phyloP scores from a whole-genome alignment of 2,113 vertebrate species.

The Malurus cyaneus region DNA sequence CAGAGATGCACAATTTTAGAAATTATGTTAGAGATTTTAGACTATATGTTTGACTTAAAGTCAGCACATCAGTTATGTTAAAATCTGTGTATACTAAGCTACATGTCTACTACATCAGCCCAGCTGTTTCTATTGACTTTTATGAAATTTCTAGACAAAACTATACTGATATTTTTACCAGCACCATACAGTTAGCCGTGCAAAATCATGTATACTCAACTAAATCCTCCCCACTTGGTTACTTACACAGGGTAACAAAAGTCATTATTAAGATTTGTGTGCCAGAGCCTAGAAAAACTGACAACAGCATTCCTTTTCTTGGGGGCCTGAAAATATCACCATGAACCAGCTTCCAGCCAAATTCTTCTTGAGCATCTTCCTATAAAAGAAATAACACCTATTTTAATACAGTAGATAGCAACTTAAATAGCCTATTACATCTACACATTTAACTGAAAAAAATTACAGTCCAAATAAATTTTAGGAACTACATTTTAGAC shows the following conservation, averaged over 20 bases:
- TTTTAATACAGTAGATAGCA: neutral
- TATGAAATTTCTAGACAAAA: neutral
- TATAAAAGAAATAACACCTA: constrained; percentile 72
- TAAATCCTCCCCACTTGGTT: neutral
- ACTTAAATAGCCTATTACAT: neutral
- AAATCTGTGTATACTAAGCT: neutral
- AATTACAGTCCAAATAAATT: neutral
- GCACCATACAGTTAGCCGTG: neutral
- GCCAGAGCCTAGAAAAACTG: constrained; percentile 95
- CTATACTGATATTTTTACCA: neutral
- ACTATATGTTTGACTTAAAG: neutral
- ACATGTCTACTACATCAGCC: neutral
- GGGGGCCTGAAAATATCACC: constrained; percentile 87
- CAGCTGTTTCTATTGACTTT: neutral
- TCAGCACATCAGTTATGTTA: neutral
- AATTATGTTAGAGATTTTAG: neutral
- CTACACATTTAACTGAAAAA: neutral
- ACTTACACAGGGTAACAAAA: constrained; percentile 97
- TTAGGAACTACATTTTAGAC: constrained; percentile 35
- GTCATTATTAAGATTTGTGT: constrained; percentile 99
- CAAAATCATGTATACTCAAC: neutral
- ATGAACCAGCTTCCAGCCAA: constrained; percentile 86
- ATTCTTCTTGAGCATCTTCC: constrained; percentile 93
- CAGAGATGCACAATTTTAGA: neutral
- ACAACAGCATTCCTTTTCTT: constrained; percentile 93